These are phyloP conservation scores for Pithys albifrons DNA, from an alignment of 2,113 vertebrate species.

Conservation along the genomic window DNA sequence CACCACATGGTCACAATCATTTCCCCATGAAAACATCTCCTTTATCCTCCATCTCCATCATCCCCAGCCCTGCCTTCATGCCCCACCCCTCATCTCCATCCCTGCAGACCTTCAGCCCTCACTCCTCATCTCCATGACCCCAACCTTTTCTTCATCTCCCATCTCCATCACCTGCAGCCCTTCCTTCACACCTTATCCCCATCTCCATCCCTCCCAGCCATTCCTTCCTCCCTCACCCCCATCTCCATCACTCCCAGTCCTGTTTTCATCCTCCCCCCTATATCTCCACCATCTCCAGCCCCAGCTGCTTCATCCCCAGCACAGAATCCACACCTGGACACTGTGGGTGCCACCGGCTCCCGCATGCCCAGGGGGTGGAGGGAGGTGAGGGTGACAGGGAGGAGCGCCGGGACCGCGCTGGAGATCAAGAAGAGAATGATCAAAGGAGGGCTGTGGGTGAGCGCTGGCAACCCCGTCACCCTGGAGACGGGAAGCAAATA, in stretches of 20 bases:
- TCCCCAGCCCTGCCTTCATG: background rate
- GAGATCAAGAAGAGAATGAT: slow-evolving; percentile 55
- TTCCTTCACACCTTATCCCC: background rate
- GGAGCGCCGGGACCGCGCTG: background rate
- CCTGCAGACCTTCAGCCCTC: background rate
- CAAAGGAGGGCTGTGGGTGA: slow-evolving; percentile 60
- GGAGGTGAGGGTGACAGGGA: background rate
- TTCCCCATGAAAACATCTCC: background rate
- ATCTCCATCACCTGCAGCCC: no score
- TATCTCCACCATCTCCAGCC: background rate
- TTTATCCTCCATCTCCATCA: no score
- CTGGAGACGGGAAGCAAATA: slow-evolving; percentile 60
- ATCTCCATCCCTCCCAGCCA: no score
- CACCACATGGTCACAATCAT: background rate
- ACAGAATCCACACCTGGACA: fast-evolving
- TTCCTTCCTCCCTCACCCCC: background rate
- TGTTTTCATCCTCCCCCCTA: fast-evolving
- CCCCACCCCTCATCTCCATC: background rate
- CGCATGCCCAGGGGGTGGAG: background rate
- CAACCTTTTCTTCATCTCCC: background rate
- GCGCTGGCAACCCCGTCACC: slow-evolving; percentile 45
- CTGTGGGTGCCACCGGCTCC: background rate
- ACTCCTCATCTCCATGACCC: background rate
- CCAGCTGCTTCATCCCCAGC: background rate
- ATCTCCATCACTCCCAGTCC: background rate